These are phyloP conservation scores for Catharus ustulatus DNA, from an alignment of 2,797 vertebrate genomes.

Conservation along the genomic window DNA sequence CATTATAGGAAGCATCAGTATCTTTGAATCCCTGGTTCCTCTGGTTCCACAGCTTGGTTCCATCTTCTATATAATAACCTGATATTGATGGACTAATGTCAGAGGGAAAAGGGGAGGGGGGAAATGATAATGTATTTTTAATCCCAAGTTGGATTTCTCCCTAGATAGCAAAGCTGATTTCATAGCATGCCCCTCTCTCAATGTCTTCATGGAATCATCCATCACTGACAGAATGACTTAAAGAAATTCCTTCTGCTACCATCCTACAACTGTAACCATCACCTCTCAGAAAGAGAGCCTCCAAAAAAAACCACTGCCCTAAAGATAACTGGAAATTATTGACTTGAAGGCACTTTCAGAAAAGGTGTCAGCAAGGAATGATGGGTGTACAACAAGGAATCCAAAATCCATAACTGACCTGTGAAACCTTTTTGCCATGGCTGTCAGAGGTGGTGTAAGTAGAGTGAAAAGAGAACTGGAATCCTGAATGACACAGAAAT, in stretches of 20 bases:
- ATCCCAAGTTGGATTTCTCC: not conserved
- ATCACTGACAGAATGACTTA: not conserved
- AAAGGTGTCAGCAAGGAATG: not conserved
- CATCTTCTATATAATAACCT: not conserved
- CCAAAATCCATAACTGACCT: not conserved
- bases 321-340: not conserved
- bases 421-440: not conserved
- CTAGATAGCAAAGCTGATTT: not conserved
- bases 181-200: not conserved
- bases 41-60: not conserved
- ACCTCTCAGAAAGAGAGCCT: not conserved
- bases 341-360: not conserved
- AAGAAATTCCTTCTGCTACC: not conserved
- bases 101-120: accelerated
- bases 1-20: not conserved
- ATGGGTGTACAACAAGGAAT: not conserved
- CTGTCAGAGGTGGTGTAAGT: not conserved
- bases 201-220: not conserved
- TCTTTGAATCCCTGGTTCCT: not conserved
- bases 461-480: not conserved
- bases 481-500: not conserved
- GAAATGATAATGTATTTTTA: not conserved
- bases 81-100: not conserved
- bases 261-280: not conserved
- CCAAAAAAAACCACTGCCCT: not conserved